Evolutionary conservation across 2,113 vertebrate genomes (phyloP).

Genomic region (Eublepharis macularius): DNA sequence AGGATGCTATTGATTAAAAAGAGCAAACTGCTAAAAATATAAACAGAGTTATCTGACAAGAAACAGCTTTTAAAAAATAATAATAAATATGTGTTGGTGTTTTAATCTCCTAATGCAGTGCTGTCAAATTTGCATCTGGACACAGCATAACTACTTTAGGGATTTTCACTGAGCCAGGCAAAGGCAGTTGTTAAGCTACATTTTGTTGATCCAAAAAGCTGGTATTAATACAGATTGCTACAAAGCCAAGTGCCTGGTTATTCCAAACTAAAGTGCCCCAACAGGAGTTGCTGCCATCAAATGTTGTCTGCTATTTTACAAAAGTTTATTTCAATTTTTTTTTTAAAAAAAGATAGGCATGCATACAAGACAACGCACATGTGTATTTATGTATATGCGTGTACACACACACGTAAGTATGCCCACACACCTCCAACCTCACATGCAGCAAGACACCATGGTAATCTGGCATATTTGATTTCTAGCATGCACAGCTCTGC

Average conservation of each 20-base stretch:
- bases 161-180: constrained; percentile 19
- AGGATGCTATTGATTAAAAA: neutral
- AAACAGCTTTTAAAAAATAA: constrained; percentile 24
- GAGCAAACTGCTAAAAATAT: neutral
- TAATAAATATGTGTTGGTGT: constrained; percentile 13
- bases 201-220: constrained; percentile 26
- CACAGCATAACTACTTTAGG: neutral
- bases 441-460: neutral
- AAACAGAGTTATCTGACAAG: constrained; percentile 4
- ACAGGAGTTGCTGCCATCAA: constrained; percentile 47
- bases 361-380: neutral
- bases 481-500: neutral
- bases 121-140: constrained; percentile 24
- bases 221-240: constrained; percentile 9
- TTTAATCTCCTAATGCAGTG: constrained; percentile 34
- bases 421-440: neutral
- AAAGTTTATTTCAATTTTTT: constrained; percentile 20
- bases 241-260: constrained; percentile 20
- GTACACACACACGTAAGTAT: neutral
- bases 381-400: neutral
- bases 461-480: neutral
- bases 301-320: neutral
- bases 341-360: too few relatives aligned
- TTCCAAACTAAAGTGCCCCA: constrained; percentile 25
- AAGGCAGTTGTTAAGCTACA: neutral